Conservation (phyloP, 2,888 invertebrate species). For the Limnephilus rhombicus region DNA sequence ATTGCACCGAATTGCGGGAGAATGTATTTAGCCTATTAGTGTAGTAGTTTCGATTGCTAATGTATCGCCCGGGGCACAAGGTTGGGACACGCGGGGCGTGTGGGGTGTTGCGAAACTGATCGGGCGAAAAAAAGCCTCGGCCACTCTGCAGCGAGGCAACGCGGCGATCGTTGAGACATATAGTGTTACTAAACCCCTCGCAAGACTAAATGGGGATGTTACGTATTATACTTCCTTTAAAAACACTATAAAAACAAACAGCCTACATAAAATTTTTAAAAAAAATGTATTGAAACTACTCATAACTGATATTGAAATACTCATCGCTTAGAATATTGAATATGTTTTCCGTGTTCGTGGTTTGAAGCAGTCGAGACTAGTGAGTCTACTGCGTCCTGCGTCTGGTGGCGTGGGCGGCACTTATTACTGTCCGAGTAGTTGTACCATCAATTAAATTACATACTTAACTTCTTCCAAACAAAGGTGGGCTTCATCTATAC, state of each 20-base stretch:
- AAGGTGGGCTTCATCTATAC: not conserved
- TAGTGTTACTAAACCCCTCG: conserved; percentile 35
- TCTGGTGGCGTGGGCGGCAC: conserved; percentile 12
- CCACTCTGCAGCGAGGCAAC: not conserved
- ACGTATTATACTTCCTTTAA: not conserved
- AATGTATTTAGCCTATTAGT: conserved; percentile 40
- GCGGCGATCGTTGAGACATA: conserved; percentile 18
- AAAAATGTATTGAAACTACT: no score
- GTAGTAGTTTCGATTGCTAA: conserved; percentile 57
- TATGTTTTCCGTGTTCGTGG: no score
- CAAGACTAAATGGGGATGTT: conserved; percentile 44
- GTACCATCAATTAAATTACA: conserved; percentile 1
- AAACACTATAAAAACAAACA: not conserved
- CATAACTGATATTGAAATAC: not conserved
- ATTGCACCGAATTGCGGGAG: conserved; percentile 57
- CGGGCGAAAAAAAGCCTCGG: conserved; percentile 40
- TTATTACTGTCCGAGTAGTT: conserved; percentile 13
- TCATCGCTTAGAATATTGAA: not conserved
- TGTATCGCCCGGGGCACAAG: conserved; percentile 54
- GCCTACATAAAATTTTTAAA: no score
- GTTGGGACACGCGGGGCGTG: conserved; percentile 58
- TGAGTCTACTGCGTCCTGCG: not conserved
- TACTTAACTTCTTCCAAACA: not conserved
- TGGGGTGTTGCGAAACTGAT: conserved; percentile 49
- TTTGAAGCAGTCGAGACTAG: no score